These are phyloP conservation scores for Antechinus flavipes DNA, from an alignment of 2,113 vertebrate species.

Conservation along the genomic window DNA sequence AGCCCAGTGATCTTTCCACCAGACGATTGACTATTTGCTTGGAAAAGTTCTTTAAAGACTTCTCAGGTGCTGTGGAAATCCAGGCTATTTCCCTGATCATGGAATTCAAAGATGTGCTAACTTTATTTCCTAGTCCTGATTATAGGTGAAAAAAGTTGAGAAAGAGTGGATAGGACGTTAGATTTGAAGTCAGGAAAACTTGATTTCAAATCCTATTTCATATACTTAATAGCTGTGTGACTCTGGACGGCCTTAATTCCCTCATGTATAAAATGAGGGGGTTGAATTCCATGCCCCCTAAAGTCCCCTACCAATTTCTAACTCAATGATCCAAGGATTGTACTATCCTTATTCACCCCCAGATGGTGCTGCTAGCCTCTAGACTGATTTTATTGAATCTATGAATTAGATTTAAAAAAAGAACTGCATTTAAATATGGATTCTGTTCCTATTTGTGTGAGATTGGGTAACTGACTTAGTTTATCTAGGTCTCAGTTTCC, in stretches of 20 bases:
- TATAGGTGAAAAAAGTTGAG: background rate
- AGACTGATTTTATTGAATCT: background rate
- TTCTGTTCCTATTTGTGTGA: background rate
- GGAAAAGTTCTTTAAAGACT: conserved; percentile 44
- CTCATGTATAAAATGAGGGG: background rate
- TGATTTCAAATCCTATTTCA: background rate
- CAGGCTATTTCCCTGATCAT: conserved; percentile 30
- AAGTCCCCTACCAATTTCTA: background rate
- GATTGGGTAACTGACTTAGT: conserved; percentile 9
- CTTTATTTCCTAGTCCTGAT: background rate
- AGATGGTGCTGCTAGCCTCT: background rate
- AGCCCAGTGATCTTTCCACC: conserved; percentile 44
- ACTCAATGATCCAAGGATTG: background rate
- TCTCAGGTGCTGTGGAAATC: conserved; percentile 33
- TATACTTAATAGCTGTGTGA: background rate
- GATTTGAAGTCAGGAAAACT: background rate
- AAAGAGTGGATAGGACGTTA: background rate
- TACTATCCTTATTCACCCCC: background rate
- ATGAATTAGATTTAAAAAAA: background rate
- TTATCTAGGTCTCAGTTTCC: conserved; percentile 12
- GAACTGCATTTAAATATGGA: background rate
- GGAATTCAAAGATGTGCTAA: conserved; percentile 19
- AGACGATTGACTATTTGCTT: conserved; percentile 52
- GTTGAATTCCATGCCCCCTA: background rate
- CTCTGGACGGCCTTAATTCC: background rate